Conservation (phyloP, 1,140 invertebrate species). For the Apis florea region DNA sequence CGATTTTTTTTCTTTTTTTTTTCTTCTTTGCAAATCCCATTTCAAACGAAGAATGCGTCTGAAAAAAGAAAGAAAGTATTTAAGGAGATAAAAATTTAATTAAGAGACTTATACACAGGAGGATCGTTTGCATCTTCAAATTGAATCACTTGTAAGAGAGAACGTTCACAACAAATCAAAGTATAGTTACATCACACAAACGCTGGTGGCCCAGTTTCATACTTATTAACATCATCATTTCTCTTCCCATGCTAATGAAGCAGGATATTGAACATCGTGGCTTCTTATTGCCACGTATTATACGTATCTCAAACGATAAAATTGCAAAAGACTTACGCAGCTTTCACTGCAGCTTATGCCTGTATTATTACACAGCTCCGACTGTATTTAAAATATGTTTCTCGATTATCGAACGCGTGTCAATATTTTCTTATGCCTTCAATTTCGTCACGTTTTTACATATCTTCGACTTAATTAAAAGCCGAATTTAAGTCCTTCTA, state of each 20-base stretch:
- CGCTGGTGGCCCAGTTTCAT: background rate
- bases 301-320: constrained; percentile 8
- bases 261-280: background rate
- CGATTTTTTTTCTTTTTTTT: background rate
- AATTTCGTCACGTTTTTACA: background rate
- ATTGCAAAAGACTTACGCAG: background rate
- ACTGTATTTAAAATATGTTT: background rate
- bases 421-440: background rate
- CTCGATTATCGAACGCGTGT: background rate
- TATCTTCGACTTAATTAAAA: background rate
- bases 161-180: background rate
- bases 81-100: too few species aligned
- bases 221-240: constrained; percentile 16
- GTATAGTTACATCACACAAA: constrained; percentile 2
- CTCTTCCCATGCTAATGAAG: background rate
- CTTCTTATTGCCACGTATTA: background rate
- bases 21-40: background rate
- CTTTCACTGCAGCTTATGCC: background rate
- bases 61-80: too few species aligned
- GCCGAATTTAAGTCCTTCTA: background rate
- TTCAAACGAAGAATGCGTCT: too few species aligned
- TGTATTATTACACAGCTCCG: background rate
- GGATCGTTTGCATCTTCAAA: background rate
- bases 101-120: too few species aligned
- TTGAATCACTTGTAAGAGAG: too few species aligned